These are phyloP conservation scores for Cochlearius cochlearius DNA, from an alignment of 2,113 vertebrate species.

Conservation along the genomic window DNA sequence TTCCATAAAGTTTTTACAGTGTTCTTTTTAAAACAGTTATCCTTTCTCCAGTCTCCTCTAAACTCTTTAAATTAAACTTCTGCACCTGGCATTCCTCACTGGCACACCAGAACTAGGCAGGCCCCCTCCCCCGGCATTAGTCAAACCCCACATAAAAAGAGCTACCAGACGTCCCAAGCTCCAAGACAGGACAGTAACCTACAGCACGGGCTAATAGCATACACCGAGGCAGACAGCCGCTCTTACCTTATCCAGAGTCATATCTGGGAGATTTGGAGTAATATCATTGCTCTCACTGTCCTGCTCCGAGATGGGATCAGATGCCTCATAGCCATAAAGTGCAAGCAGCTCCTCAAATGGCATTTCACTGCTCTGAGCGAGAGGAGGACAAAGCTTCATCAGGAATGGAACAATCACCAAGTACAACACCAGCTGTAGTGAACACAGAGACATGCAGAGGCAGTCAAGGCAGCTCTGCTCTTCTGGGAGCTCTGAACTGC, in stretches of 20 bases:
- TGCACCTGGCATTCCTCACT: background rate
- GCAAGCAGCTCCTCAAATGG: constrained; percentile 91
- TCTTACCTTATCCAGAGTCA: constrained; percentile 89
- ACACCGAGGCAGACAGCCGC: background rate
- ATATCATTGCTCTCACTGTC: constrained; percentile 81
- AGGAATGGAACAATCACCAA: constrained; percentile 4
- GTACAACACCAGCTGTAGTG: background rate
- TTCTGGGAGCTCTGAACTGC: background rate
- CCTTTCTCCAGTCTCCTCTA: background rate
- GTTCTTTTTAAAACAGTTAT: background rate
- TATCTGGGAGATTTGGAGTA: constrained; percentile 80
- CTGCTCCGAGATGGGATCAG: constrained; percentile 80
- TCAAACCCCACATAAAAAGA: background rate
- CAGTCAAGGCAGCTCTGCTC: background rate
- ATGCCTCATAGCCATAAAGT: constrained; percentile 88
- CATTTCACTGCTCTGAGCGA: constrained; percentile 85
- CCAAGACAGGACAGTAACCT: background rate
- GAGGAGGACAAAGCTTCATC: constrained; percentile 26
- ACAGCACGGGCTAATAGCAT: background rate
- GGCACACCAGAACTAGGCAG: background rate
- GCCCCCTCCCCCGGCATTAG: background rate
- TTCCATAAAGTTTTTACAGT: background rate
- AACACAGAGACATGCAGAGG: background rate
- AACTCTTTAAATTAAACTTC: background rate
- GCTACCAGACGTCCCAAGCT: background rate